Base-by-base conservation (phyloP, 2,797 vertebrate species). In the Hydrophis major region DNA sequence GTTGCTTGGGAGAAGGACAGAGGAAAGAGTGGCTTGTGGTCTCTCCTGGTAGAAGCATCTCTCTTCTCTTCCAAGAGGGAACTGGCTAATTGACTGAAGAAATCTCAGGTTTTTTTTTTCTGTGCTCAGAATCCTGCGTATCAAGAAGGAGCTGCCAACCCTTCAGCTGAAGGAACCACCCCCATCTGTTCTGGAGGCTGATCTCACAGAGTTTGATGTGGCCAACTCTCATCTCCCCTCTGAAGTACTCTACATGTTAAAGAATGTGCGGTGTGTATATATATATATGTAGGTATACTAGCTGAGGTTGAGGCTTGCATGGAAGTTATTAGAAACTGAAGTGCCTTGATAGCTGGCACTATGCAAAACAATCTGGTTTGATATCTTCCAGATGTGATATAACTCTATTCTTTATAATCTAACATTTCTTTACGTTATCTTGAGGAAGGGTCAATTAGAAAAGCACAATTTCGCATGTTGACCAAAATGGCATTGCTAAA, bases 201-300 rank as follows among this genome's bases (percentile, higher is more conserved):
- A 99, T 94, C 97, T 99, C 93, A 99, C 98, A 0, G 98, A 99
- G 95, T 99, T 99, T 0, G 99, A 99, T 50, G 98, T 99, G 94
- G 98, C 98, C 96, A 99, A 98, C 90, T 99, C 99, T 0, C 98
- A 99, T 94, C 98, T 99, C 53, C 99, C 99, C 53, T 99, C 99
- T 0, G 99, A 99, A 97, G 99, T 99, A 89, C 98, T 99, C 91
- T 99, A 99, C 97, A 99, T 99, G 99, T 98, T 99, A 57, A 99
- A 99, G 97, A 99, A 99, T 0, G 99, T 99, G 56, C 97, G 99
- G 99, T 99, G 96, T 96, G 96, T 93, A 27, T 47, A 47, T 47
- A 47, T 47, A 47, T 47, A 47, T 42, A 22, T 37, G n/a, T 56
- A 25, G n/a, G 18, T 27, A 14, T 13, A 27, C n/a, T 25, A 13